phyloP scores from a whole-genome alignment of 1,140 invertebrate species.

The Lethocerus indicus region DNA sequence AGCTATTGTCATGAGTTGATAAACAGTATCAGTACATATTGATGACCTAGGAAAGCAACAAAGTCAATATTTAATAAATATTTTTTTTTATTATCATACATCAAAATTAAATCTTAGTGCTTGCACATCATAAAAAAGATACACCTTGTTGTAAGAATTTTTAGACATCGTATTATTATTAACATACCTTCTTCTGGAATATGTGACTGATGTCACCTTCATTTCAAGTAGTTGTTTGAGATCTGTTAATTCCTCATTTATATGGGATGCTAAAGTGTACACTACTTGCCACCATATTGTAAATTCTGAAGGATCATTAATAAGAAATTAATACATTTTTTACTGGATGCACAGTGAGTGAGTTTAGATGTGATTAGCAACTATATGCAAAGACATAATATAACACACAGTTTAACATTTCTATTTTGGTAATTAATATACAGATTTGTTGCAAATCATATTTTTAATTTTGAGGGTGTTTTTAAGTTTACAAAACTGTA shows the following conservation, averaged over 20 bases:
- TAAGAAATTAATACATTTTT: no score
- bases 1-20: constrained; percentile 12
- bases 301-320: constrained; percentile 15
- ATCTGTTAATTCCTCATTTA: constrained; percentile 14
- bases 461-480: no score
- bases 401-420: no score
- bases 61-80: background rate
- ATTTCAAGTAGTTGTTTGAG: constrained; percentile 13
- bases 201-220: constrained; percentile 9
- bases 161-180: background rate
- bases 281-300: constrained; percentile 19
- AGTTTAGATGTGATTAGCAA: no score
- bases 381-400: no score
- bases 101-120: no score
- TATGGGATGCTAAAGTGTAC: constrained; percentile 15
- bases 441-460: no score
- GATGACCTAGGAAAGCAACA: constrained; percentile 11
- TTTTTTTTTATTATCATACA: no score
- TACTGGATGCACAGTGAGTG: no score
- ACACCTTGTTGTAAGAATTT: background rate
- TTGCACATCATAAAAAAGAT: no score
- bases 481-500: no score
- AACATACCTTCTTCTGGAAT: constrained; percentile 14
- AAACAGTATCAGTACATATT: constrained; percentile 11
- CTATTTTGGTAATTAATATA: no score